Conservation (phyloP, 2,888 invertebrate species). For the Sphinx pinastri region DNA sequence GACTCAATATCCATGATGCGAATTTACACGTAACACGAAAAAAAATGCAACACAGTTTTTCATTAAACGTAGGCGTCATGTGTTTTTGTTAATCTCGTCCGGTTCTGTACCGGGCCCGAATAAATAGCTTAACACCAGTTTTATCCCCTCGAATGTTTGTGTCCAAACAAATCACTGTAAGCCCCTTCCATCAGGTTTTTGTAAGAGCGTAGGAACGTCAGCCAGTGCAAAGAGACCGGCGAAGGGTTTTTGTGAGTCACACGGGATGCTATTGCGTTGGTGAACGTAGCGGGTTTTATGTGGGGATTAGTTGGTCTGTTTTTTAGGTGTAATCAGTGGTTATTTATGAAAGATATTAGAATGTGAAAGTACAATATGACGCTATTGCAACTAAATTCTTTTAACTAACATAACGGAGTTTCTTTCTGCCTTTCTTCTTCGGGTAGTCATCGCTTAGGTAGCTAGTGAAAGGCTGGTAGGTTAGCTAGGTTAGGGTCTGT, state of each 20-base stretch:
- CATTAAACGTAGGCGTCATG: neutral
- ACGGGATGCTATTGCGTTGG: neutral
- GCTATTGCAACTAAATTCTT: too few relatives aligned
- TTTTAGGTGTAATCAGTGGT: too few relatives aligned
- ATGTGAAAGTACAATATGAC: too few relatives aligned
- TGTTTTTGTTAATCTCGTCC: constrained; percentile 7
- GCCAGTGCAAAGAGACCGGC: constrained; percentile 25
- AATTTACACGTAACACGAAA: too few relatives aligned
- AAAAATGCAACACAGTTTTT: neutral
- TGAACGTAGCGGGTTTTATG: neutral
- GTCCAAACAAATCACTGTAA: constrained; percentile 30
- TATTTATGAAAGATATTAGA: too few relatives aligned
- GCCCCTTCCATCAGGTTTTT: constrained; percentile 28
- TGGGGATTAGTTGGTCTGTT: neutral
- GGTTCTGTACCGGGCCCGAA: neutral
- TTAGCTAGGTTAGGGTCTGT: too few relatives aligned
- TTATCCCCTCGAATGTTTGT: constrained; percentile 7
- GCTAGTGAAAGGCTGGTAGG: too few relatives aligned
- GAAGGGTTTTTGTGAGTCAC: constrained; percentile 15
- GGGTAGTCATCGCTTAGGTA: too few relatives aligned
- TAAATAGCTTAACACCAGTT: constrained; percentile 12
- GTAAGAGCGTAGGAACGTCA: constrained; percentile 26
- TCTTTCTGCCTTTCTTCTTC: too few relatives aligned
- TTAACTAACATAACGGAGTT: too few relatives aligned
- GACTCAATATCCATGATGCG: too few relatives aligned